Base-by-base conservation (phyloP, 2,888 invertebrate genomes). In the Chaetoderma sp. region DNA sequence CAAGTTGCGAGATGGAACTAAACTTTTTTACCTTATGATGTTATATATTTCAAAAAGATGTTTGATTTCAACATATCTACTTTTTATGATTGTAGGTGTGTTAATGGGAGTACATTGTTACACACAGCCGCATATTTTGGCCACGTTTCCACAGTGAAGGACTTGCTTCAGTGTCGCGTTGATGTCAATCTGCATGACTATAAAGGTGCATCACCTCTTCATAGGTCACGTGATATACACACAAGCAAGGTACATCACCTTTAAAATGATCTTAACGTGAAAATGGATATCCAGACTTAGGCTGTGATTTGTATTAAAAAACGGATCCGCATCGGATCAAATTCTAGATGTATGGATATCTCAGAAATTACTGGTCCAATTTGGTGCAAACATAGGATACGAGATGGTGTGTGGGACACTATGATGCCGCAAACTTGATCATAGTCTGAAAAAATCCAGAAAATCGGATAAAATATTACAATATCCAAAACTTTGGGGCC, bases 71-170 rank as follows among this genome's bases (percentile, higher is more conserved):
- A 36, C n/a, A n/a, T 36, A 36, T 36, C n/a, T 36, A 13, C 39
- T 36, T 10, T 36, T n/a, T n/a, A 36, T 36, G 39, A 36, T 62
- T 63, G 18, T 58, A 82, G 83, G 47, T 82, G 80, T 65, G 78
- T 86, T 54, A 85, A 86, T 70, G 86, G 86, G n/a, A 84, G 83
- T 66, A 86, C 85, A 0, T 62, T 85, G 57, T 75, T 86, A 32
- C 86, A 86, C 71, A 86, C 85, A 16, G 83, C 85, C 5, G 74
- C 80, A n/a, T 85, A 85, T 71, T 86, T 82, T 65, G 83, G 83
- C 39, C 70, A 78, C 49, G 67, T 75, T 25, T 67, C 74, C 2
- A 72, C 79, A 16, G 74, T 85, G 1, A 70, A 77, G 56, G 78
- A 79, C 21, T 74, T 86, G 8, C 73, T 86, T 6, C 74, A 77